phyloP scores from a whole-genome alignment of 2,113 vertebrate species.

The Sander lucioperca region DNA sequence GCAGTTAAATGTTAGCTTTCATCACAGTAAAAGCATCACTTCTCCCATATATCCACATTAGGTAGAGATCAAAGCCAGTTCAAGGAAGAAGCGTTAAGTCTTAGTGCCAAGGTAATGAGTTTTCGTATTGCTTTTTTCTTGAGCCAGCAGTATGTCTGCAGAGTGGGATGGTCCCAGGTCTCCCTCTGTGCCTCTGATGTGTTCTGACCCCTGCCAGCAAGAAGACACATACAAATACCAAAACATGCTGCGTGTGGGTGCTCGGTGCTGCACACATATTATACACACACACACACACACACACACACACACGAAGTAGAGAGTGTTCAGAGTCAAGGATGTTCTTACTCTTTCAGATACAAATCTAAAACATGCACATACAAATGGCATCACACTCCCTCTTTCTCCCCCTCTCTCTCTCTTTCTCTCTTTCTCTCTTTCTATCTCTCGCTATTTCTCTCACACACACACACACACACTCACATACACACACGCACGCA shows the following conservation, averaged over 20 bases:
- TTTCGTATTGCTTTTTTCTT: conserved; percentile 35
- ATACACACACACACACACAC: conserved; percentile 17
- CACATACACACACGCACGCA: conserved; percentile 2
- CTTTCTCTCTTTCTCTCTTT: too few relatives aligned
- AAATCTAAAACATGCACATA: conserved; percentile 24
- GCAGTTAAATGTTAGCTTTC: conserved; percentile 70
- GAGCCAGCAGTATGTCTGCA: conserved; percentile 56
- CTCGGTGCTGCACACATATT: conserved; percentile 15
- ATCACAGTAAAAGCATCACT: conserved; percentile 60
- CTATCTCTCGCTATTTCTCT: too few relatives aligned
- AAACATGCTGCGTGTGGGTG: conserved; percentile 47
- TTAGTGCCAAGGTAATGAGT: conserved; percentile 67
- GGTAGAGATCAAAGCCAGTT: conserved; percentile 68
- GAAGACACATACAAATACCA: conserved; percentile 45
- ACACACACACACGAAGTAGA: not conserved
- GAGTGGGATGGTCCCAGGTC: conserved; percentile 43
- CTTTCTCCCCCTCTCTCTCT: not conserved
- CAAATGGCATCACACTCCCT: not conserved
- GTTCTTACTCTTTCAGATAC: conserved; percentile 14
- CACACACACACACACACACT: not conserved
- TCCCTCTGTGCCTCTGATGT: conserved; percentile 55
- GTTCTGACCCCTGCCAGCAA: conserved; percentile 50
- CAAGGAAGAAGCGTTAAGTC: conserved; percentile 53
- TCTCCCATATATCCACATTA: conserved; percentile 66
- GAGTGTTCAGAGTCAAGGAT: conserved; percentile 12